Evolutionary conservation across 2,888 invertebrate genomes (phyloP), one percentile per base, ranked within the genome.

Genomic region (Synanthedon andrenaeformis): DNA sequence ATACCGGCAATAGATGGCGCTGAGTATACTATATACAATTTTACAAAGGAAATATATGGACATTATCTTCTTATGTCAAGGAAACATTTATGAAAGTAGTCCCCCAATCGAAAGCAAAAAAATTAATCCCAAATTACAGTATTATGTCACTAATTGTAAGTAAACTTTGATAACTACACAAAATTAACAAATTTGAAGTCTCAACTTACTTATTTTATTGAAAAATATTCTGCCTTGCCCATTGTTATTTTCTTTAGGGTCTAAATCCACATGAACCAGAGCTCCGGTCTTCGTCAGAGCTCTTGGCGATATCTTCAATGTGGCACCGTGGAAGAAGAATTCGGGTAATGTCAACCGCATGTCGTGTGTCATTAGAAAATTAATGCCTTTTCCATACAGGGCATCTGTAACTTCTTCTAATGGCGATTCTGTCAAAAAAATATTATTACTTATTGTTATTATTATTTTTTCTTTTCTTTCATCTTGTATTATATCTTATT

Each of bases 341-440:
- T 93, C 91, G 0, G 95, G 95, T 51, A 96, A 69, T 49, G 90
- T 85, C 45, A 95, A 60, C 63, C 92, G 92, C 71, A 95, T 83
- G 67, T 95, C 93, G 62, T 95, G 94, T 0, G 93, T 94, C 75
- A 93, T 91, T 23, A 95, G 79, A 67, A 95, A 95, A 64, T 92
- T 91, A 0, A 92, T 78, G 8, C 92, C 90, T 70, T 92, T 93
- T 50, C 90, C 91, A 65, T 92, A 92, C 0, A 95, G 74, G 0
- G 92, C 90, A 59, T 91, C 90, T 0, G 94, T 92, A 13, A 95
- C 90, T 79, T 94, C 93, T 80, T 93, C 92, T 54, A 94, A 74
- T n/a, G 92, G 92, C 17, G 91, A 88, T 73, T 89, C 90, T 83
- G 79, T 1, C n/a, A 74, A 78, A 52, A 51, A 60, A 52, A 28